Evolutionary conservation across 2,797 vertebrate species (phyloP).

Genomic region (Sparidentex hasta): DNA sequence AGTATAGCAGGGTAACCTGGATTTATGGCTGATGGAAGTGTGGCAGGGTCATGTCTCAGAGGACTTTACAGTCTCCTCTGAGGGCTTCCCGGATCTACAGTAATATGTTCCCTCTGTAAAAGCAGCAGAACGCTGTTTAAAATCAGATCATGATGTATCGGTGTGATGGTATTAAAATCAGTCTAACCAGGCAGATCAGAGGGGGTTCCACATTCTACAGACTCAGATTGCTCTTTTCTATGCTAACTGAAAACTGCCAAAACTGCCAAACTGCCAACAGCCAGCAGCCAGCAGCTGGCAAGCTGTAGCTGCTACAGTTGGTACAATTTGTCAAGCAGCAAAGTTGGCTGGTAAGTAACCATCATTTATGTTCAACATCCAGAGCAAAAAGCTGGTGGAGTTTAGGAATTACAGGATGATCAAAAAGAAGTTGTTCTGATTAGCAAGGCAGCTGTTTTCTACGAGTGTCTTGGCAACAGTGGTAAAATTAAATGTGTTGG

Average conservation of each 20-base stretch:
- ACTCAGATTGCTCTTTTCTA: neutral
- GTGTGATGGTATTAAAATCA: conserved; percentile 15
- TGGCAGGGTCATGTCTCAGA: conserved; percentile 27
- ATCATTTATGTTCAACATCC: conserved; percentile 14
- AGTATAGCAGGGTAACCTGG: conserved; percentile 42
- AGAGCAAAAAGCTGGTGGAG: neutral
- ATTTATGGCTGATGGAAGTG: conserved; percentile 31
- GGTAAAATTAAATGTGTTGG: too few relatives aligned
- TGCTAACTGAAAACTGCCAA: neutral
- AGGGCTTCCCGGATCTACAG: conserved; percentile 18
- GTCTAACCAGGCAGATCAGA: conserved; percentile 38
- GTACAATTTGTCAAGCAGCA: conserved; percentile 14
- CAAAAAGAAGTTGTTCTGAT: neutral
- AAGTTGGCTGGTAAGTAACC: neutral
- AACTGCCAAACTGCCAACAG: conserved; percentile 4
- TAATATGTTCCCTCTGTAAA: conserved; percentile 27
- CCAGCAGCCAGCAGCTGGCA: conserved; percentile 23
- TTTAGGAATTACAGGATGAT: neutral
- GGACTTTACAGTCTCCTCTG: conserved; percentile 33
- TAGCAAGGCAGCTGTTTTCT: neutral
- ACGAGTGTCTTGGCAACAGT: too few relatives aligned
- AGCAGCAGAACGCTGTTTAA: conserved; percentile 40
- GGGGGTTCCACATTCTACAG: neutral
- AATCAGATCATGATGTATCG: conserved; percentile 19
- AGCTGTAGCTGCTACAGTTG: conserved; percentile 12